These are phyloP conservation scores for Calameuta filiformis DNA, from an alignment of 2,888 invertebrate genomes.

Conservation along the genomic window DNA sequence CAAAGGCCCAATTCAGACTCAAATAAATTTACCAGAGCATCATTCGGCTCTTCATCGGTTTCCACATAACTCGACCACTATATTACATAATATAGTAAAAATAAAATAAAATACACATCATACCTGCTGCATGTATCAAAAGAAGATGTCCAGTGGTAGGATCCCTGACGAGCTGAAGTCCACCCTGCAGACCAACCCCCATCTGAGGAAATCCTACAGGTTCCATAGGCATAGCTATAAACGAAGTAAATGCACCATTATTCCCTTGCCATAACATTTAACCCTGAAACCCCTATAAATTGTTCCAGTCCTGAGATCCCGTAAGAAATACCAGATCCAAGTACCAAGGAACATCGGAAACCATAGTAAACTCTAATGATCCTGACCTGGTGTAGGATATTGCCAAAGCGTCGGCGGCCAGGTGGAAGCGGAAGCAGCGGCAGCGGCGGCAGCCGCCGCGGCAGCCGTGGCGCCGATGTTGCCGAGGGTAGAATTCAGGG, in stretches of 20 bases:
- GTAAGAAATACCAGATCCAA: background rate
- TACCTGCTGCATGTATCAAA: slow-evolving; percentile 79
- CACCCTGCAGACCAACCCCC: slow-evolving; percentile 58
- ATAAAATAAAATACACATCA: slow-evolving; percentile 22
- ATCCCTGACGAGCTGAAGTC: slow-evolving; percentile 82
- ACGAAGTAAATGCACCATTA: slow-evolving; percentile 14
- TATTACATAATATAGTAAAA: background rate
- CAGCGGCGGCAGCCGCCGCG: slow-evolving; percentile 67
- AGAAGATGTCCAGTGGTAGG: slow-evolving; percentile 86
- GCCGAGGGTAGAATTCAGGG: slow-evolving; percentile 51
- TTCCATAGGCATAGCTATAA: slow-evolving; percentile 73
- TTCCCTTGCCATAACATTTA: background rate
- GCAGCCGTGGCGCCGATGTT: slow-evolving; percentile 57
- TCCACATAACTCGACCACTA: background rate
- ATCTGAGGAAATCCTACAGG: slow-evolving; percentile 77
- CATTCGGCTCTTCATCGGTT: background rate
- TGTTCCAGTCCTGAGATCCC: background rate
- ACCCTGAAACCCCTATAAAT: background rate
- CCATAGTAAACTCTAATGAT: background rate
- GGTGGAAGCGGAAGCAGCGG: slow-evolving; percentile 68
- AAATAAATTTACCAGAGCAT: background rate
- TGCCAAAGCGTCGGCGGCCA: slow-evolving; percentile 83
- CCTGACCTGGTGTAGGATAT: slow-evolving; percentile 71
- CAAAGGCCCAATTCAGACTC: background rate
- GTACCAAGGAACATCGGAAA: background rate